These are phyloP conservation scores for Drosophila seclusa DNA, from an alignment of 2,888 invertebrate species.

Conservation along the genomic window DNA sequence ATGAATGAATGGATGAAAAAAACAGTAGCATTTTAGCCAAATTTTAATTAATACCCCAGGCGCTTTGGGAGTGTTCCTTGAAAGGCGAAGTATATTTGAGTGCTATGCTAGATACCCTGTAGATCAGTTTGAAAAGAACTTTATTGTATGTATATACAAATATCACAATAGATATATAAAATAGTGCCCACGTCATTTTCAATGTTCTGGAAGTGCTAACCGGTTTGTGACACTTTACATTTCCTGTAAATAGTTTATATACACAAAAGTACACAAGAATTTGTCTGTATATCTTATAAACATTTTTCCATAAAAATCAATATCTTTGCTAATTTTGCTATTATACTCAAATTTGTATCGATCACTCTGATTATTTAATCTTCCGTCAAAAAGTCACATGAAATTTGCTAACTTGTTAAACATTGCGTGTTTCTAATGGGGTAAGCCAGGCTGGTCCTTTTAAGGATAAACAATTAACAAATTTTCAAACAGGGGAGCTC, in stretches of 20 bases:
- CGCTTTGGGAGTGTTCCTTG: background rate
- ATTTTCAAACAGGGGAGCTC: background rate
- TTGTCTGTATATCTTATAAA: background rate
- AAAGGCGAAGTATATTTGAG: background rate
- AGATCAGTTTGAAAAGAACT: background rate
- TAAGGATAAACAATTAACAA: background rate
- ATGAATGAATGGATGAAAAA: background rate
- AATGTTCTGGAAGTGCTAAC: background rate
- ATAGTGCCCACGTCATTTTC: background rate
- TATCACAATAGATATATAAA: background rate
- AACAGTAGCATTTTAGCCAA: conserved; percentile 23
- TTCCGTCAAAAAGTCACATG: background rate
- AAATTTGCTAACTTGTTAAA: background rate
- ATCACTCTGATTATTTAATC: background rate
- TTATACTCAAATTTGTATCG: background rate
- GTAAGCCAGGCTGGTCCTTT: background rate
- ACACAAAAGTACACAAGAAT: background rate
- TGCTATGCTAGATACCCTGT: background rate
- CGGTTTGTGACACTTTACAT: background rate
- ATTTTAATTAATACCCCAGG: conserved; percentile 44
- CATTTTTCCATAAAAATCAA: background rate
- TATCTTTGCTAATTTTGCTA: background rate
- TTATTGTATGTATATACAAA: background rate
- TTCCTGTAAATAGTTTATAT: background rate
- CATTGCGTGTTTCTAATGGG: background rate